These are phyloP conservation scores for Anadara kagoshimensis DNA, from an alignment of 1,140 invertebrate species.

Conservation along the genomic window DNA sequence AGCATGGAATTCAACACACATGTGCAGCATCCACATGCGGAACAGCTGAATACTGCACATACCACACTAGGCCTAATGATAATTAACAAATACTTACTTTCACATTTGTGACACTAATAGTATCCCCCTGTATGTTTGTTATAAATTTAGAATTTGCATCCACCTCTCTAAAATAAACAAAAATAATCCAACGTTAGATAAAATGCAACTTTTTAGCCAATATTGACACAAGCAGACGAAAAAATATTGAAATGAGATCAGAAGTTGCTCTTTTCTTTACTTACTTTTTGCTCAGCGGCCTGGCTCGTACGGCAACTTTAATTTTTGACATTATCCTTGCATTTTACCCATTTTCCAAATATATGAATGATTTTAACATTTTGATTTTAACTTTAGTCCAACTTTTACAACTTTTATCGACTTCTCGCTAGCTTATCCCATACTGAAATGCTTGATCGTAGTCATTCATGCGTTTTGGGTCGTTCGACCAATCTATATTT, in stretches of 20 bases:
- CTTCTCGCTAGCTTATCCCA: too few species aligned
- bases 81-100: constrained; percentile 37
- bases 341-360: constrained; percentile 26
- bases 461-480: neutral
- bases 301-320: constrained; percentile 49
- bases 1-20: too few species aligned
- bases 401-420: too few species aligned
- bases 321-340: constrained; percentile 43
- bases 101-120: constrained; percentile 50
- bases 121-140: constrained; percentile 49
- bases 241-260: neutral
- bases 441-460: neutral
- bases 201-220: neutral
- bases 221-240: neutral
- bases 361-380: neutral
- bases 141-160: constrained; percentile 44
- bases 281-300: constrained; percentile 50
- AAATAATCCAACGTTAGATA: neutral
- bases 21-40: too few species aligned
- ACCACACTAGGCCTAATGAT: too few species aligned
- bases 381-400: too few species aligned
- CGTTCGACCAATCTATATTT: neutral
- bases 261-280: neutral
- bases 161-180: constrained; percentile 36
- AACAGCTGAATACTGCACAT: too few species aligned